These are phyloP conservation scores for Amphipoea lucens DNA, from an alignment of 2,888 invertebrate species.

Conservation along the genomic window DNA sequence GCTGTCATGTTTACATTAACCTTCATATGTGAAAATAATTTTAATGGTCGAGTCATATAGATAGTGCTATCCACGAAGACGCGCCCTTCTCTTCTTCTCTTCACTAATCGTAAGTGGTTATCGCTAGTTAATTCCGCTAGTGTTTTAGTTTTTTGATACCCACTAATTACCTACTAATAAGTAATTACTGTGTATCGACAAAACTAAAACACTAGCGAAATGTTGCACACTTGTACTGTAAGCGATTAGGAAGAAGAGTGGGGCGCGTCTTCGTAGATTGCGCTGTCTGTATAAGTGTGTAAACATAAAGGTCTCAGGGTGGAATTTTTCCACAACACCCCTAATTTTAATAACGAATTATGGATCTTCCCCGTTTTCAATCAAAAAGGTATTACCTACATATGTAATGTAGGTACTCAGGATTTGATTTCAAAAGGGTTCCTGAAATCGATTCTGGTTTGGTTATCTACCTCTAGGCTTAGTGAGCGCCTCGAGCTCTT, in stretches of 20 bases:
- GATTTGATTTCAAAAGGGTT: background rate
- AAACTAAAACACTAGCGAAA: too few relatives aligned
- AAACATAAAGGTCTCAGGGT: background rate
- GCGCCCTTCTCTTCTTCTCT: too few relatives aligned
- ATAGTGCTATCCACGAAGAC: too few relatives aligned
- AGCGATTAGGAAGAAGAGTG: too few relatives aligned
- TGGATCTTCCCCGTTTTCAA: background rate
- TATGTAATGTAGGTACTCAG: background rate
- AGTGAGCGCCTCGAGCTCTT: background rate
- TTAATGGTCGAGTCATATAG: conserved; percentile 1
- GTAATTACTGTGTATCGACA: too few relatives aligned
- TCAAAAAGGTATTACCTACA: conserved; percentile 25
- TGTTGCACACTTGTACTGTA: too few relatives aligned
- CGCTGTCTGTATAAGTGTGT: background rate
- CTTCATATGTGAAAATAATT: background rate
- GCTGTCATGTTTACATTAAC: background rate
- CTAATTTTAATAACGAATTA: conserved; percentile 24
- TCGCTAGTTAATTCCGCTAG: too few relatives aligned
- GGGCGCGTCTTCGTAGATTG: too few relatives aligned
- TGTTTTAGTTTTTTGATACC: too few relatives aligned
- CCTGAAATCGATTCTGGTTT: background rate
- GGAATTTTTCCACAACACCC: background rate
- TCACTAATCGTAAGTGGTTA: too few relatives aligned
- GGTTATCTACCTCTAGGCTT: background rate
- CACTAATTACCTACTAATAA: too few relatives aligned